Evolutionary conservation across 1,140 invertebrate species (phyloP), one percentile per base, ranked within the genome.

Genomic region (Anoplolepis gracilipes): DNA sequence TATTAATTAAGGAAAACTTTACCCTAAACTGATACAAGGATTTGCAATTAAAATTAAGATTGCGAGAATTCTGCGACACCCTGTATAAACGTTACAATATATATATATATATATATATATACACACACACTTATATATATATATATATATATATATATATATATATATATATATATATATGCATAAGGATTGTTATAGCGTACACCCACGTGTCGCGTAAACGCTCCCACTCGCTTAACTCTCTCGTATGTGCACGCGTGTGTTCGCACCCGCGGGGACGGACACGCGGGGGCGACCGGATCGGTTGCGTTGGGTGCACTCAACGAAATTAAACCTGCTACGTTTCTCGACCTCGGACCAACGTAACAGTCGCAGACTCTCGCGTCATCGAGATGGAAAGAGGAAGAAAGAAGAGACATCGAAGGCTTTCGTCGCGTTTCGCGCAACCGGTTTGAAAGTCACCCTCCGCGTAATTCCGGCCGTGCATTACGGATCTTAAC

Each of bases 311-410:
- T 89, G 90, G 92, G 90, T 94, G 94, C 94, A 94, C 94, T 94
- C 93, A 93, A 93, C 93, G 91, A 94, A 94, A 94, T 94, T 94
- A 93, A 94, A 94, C 92, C 88, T 86, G 36, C 78, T 85, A 84
- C 88, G 89, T 90, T 90, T 89, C 88, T 85, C 91, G 91, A 88
- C 87, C 86, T 91, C 88, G 76, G 82, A 70, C 72, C 65, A 53
- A 67, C 76, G 75, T 87, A 49, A 33, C 70, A 87, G 88, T 87
- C 89, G 86, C 87, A 89, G 88, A 91, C 89, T 85, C 87, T 85
- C 87, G 85, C 78, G 85, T 75, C 64, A 77, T 77, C 82, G 46
- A 16, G 46, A n/a, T 8, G 70, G 25, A 59, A 19, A 59, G n/a
- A 25, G 22, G 25, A 8, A 61, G 57, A 61, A 25, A 22, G 10